These are phyloP conservation scores for Tholera decimalis DNA, from an alignment of 2,888 invertebrate genomes.

Conservation along the genomic window DNA sequence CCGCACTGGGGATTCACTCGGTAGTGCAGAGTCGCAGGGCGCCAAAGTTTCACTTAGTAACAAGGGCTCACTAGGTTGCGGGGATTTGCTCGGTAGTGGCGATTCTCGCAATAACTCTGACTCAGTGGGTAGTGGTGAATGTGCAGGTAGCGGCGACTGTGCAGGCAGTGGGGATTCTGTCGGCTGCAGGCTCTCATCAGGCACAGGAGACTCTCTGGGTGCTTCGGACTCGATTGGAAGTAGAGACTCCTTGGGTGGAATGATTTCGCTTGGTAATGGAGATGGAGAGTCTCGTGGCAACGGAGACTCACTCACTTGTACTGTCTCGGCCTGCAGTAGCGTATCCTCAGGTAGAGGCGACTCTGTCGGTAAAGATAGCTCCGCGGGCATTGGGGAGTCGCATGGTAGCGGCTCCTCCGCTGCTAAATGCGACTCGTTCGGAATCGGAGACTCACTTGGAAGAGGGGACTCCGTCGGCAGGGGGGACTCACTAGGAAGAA, in stretches of 20 bases:
- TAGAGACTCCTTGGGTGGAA: constrained; percentile 46
- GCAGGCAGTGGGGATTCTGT: constrained; percentile 47
- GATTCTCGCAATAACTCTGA: constrained; percentile 59
- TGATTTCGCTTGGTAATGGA: constrained; percentile 57
- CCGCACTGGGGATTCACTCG: constrained; percentile 64
- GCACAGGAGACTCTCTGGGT: constrained; percentile 34
- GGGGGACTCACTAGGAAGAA: constrained; percentile 63
- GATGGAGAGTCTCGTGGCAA: constrained; percentile 55
- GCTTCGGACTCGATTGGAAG: constrained; percentile 34
- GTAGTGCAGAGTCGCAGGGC: constrained; percentile 46
- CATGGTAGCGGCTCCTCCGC: constrained; percentile 57
- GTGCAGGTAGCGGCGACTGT: constrained; percentile 48
- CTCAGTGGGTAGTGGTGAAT: constrained; percentile 55
- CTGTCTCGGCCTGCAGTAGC: constrained; percentile 56
- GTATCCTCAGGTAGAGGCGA: constrained; percentile 59
- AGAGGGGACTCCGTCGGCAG: constrained; percentile 62
- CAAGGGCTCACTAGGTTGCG: constrained; percentile 61
- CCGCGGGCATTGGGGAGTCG: constrained; percentile 64
- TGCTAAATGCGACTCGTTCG: constrained; percentile 65
- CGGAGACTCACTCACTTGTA: constrained; percentile 61
- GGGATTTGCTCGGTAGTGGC: constrained; percentile 61
- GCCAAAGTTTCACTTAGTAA: constrained; percentile 58
- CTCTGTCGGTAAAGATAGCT: constrained; percentile 60
- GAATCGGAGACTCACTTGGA: constrained; percentile 62
- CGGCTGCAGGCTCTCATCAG: constrained; percentile 42